These are phyloP conservation scores for Hydractinia symbiolongicarpus DNA, from an alignment of 30 jellyfish, hydroid and myxozoan genomes.

Conservation along the genomic window DNA sequence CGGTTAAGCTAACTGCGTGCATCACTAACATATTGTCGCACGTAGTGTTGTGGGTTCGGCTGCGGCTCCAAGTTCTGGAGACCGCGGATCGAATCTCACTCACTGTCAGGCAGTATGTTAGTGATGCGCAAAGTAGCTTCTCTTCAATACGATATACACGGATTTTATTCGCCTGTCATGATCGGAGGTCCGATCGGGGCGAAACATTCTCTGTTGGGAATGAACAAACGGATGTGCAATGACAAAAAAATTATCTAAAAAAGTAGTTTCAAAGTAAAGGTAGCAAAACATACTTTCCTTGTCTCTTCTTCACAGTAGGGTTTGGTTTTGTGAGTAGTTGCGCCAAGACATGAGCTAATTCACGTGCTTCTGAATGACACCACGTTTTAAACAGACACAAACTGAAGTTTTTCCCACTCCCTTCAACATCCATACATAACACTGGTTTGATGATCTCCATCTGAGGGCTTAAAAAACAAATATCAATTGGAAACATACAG, in stretches of 20 bases:
- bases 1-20: too few species aligned
- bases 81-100: too few species aligned
- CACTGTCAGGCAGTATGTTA: too few species aligned
- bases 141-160: too few species aligned
- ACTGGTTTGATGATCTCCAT: slow-evolving; percentile 77
- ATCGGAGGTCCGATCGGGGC: too few species aligned
- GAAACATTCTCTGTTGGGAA: too few species aligned
- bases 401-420: slow-evolving; percentile 47
- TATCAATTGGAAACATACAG: not conserved
- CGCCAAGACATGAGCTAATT: slow-evolving; percentile 75
- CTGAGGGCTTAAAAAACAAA: slow-evolving; percentile 53
- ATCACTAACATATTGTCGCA: too few species aligned
- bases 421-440: slow-evolving; percentile 62
- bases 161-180: too few species aligned
- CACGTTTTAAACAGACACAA: slow-evolving; percentile 80
- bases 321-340: slow-evolving; percentile 51
- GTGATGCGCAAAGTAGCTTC: too few species aligned
- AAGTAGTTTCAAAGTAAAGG: not conserved
- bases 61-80: too few species aligned
- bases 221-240: not conserved
- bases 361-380: slow-evolving; percentile 82
- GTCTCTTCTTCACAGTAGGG: slow-evolving; percentile 41
- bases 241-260: not conserved
- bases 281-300: slow-evolving; percentile 39
- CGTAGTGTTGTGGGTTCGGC: too few species aligned